These are phyloP conservation scores for Crypturellus undulatus DNA, from an alignment of 2,113 vertebrate genomes.

Conservation along the genomic window DNA sequence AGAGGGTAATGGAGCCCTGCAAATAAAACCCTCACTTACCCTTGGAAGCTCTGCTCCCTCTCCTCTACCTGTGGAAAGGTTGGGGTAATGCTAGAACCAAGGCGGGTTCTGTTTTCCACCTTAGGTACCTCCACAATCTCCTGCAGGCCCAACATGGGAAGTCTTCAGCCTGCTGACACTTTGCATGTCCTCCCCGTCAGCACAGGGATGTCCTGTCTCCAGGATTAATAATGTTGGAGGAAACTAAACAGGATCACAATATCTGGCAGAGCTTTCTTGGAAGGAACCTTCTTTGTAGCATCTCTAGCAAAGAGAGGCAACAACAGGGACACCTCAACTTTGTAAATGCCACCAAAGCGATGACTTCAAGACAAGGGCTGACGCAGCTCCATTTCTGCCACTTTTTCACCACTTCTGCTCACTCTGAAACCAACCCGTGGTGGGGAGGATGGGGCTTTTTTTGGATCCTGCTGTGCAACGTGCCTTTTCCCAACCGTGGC, in stretches of 20 bases:
- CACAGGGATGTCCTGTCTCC: background rate
- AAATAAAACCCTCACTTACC: background rate
- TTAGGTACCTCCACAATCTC: background rate
- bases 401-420: background rate
- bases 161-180: background rate
- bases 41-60: background rate
- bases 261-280: rapidly evolving
- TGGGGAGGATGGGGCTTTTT: rapidly evolving
- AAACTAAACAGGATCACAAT: rapidly evolving
- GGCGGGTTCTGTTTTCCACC: background rate
- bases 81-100: rapidly evolving
- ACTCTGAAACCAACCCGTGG: rapidly evolving
- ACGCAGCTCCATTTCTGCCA: background rate
- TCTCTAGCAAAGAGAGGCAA: background rate
- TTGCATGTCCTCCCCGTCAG: rapidly evolving
- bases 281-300: rapidly evolving
- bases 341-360: rapidly evolving
- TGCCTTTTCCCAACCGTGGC: background rate
- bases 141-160: rapidly evolving
- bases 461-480: rapidly evolving
- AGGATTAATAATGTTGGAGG: rapidly evolving
- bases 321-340: rapidly evolving
- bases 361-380: rapidly evolving
- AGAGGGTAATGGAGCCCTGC: background rate
- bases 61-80: background rate